Evolutionary conservation across 2,797 vertebrate species (phyloP).

Genomic region (Pempheris klunzingeri): DNA sequence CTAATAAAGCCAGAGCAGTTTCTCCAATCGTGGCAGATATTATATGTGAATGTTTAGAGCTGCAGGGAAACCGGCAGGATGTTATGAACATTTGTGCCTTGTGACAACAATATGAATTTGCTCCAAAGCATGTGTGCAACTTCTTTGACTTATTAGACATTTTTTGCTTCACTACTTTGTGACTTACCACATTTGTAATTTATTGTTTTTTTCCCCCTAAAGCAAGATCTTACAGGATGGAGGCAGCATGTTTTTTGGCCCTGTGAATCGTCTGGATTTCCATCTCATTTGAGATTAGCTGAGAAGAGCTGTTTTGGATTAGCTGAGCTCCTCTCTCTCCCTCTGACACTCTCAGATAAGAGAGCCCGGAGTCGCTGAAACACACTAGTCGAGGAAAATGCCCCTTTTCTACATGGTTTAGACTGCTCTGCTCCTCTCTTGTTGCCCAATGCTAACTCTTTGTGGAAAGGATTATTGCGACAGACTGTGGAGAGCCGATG

Average conservation of each 20-base stretch:
- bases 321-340: conserved; percentile 67
- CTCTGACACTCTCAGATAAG: conserved; percentile 83
- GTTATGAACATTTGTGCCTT: neutral
- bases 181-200: conserved; percentile 68
- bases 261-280: conserved; percentile 79
- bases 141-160: conserved; percentile 51
- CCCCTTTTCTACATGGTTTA: conserved; percentile 78
- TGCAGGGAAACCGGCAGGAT: neutral
- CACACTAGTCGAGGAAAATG: conserved; percentile 76
- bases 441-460: conserved; percentile 72
- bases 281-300: conserved; percentile 85
- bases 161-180: conserved; percentile 48
- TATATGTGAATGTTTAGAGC: conserved; percentile 1
- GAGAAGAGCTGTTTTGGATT: conserved; percentile 82
- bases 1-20: neutral
- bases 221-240: conserved; percentile 60
- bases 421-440: conserved; percentile 69
- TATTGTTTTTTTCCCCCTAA: conserved; percentile 55
- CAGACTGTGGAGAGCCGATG: conserved; percentile 57
- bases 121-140: conserved; percentile 26
- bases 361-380: conserved; percentile 70
- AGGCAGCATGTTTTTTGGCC: conserved; percentile 70
- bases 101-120: conserved; percentile 30
- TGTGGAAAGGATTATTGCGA: conserved; percentile 72
- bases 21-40: neutral